These are phyloP conservation scores for Zaprionus tsacasi DNA, from an alignment of 1,140 invertebrate genomes.

Conservation along the genomic window DNA sequence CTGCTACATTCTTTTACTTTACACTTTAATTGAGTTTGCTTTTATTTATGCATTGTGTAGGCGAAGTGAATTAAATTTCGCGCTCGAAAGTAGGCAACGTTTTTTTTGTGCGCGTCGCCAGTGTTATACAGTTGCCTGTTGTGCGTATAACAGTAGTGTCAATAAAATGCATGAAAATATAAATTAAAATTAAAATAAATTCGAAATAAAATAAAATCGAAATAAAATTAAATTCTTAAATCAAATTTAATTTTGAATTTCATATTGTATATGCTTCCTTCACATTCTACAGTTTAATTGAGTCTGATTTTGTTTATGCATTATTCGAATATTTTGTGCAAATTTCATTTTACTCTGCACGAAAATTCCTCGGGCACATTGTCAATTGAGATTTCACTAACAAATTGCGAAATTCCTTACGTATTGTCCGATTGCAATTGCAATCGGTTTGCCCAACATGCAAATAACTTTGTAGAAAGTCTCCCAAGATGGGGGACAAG, in stretches of 20 bases:
- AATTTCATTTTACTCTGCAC: not conserved
- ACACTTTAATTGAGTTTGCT: too few relatives aligned
- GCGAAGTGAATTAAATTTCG: too few relatives aligned
- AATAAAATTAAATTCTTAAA: not conserved
- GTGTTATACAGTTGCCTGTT: too few relatives aligned
- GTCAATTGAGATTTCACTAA: constrained; percentile 3
- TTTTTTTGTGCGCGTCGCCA: too few relatives aligned
- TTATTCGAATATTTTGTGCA: constrained; percentile 1
- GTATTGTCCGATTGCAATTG: not conserved
- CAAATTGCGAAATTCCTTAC: constrained; percentile 4
- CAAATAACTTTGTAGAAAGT: constrained; percentile 14
- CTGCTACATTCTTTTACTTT: too few relatives aligned
- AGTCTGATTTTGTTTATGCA: not conserved
- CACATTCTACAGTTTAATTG: not conserved
- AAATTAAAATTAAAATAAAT: not conserved
- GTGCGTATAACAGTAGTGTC: not conserved
- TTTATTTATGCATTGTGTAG: too few relatives aligned
- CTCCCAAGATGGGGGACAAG: not conserved
- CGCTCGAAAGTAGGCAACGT: too few relatives aligned
- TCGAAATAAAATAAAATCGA: not conserved
- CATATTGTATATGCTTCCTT: not conserved
- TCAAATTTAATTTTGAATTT: not conserved
- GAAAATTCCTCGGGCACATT: not conserved
- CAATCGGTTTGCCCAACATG: constrained; percentile 9
- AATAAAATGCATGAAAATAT: not conserved